Evolutionary conservation across 2,888 invertebrate species (phyloP).

Genomic region (Hirtodrosophila duncani): DNA sequence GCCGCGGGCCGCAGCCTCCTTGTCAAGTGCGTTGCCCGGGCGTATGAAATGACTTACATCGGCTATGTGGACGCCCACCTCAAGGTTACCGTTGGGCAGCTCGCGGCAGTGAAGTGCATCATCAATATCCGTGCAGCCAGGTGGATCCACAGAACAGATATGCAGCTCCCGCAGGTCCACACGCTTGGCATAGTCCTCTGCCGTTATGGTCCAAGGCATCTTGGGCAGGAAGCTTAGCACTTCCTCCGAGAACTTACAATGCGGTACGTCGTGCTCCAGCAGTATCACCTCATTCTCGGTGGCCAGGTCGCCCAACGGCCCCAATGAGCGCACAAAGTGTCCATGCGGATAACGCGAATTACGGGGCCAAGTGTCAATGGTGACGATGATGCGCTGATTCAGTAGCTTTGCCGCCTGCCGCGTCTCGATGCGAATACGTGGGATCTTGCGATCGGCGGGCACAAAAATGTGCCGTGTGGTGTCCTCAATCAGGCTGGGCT

Average conservation of each 20-base stretch:
- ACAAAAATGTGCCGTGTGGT: constrained; percentile 91
- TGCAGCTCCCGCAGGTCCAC: constrained; percentile 90
- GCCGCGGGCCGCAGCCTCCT: constrained; percentile 94
- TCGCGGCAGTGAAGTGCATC: constrained; percentile 95
- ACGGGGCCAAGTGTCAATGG: constrained; percentile 97
- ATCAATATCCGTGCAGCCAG: constrained; percentile 99
- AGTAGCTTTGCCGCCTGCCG: constrained; percentile 89
- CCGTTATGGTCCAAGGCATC: constrained; percentile 92
- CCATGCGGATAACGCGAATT: constrained; percentile 95
- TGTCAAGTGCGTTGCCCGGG: constrained; percentile 93
- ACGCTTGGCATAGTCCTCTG: constrained; percentile 88
- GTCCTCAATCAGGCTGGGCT: constrained; percentile 85
- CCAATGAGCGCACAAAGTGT: constrained; percentile 96
- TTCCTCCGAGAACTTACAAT: constrained; percentile 95
- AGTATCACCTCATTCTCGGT: constrained; percentile 98
- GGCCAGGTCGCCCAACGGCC: constrained; percentile 93
- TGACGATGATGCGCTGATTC: constrained; percentile 94
- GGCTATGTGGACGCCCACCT: constrained; percentile 98
- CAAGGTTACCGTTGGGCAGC: constrained; percentile 85
- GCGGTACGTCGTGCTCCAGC: constrained; percentile 97
- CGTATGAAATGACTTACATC: constrained; percentile 98
- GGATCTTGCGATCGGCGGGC: constrained; percentile 95
- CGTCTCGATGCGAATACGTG: constrained; percentile 96
- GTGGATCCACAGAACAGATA: constrained; percentile 98
- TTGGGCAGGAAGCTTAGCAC: constrained; percentile 94